Conservation (phyloP, 2,888 invertebrate species). For the Drosophila barbarae region DNA sequence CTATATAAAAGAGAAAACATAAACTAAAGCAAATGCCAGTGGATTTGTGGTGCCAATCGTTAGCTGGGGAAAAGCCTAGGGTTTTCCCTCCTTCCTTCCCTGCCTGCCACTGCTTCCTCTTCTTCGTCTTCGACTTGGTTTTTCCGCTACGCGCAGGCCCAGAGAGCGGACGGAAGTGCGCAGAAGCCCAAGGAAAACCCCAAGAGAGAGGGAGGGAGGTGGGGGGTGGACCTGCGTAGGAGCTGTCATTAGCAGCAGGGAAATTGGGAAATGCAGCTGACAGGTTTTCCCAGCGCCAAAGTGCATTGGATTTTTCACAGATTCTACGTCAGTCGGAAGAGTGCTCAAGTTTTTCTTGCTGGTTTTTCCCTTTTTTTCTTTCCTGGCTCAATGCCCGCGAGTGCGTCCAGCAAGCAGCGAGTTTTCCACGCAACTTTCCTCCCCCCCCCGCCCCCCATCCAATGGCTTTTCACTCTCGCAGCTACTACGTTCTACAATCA, state of each 20-base stretch:
- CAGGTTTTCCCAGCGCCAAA: slow-evolving; percentile 33
- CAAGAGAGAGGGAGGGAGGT: background rate
- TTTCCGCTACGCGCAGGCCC: slow-evolving; percentile 46
- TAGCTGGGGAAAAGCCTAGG: slow-evolving; percentile 12
- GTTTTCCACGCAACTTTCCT: slow-evolving; percentile 3
- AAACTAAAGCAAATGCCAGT: slow-evolving; percentile 24
- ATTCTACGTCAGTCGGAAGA: background rate
- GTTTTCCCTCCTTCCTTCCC: slow-evolving; percentile 3
- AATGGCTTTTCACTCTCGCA: slow-evolving; percentile 21
- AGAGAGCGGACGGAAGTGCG: slow-evolving; percentile 15
- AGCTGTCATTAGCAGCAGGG: slow-evolving; percentile 14
- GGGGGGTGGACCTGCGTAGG: slow-evolving; percentile 32
- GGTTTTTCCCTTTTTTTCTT: background rate
- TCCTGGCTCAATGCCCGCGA: background rate
- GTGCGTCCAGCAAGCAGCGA: slow-evolving; percentile 16
- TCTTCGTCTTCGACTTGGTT: background rate
- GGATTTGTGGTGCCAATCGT: slow-evolving; percentile 42
- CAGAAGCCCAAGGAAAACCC: slow-evolving; percentile 4
- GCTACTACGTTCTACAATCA: slow-evolving; percentile 73
- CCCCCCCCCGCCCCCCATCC: background rate
- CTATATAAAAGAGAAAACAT: slow-evolving; percentile 6
- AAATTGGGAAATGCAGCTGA: slow-evolving; percentile 42
- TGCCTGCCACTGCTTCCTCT: slow-evolving; percentile 7
- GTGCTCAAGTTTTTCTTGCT: background rate
- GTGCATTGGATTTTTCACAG: slow-evolving; percentile 3